Evolutionary conservation across 2,797 vertebrate genomes (phyloP), one percentile per base, ranked within the genome.

Genomic region (Streptopelia turtur): DNA sequence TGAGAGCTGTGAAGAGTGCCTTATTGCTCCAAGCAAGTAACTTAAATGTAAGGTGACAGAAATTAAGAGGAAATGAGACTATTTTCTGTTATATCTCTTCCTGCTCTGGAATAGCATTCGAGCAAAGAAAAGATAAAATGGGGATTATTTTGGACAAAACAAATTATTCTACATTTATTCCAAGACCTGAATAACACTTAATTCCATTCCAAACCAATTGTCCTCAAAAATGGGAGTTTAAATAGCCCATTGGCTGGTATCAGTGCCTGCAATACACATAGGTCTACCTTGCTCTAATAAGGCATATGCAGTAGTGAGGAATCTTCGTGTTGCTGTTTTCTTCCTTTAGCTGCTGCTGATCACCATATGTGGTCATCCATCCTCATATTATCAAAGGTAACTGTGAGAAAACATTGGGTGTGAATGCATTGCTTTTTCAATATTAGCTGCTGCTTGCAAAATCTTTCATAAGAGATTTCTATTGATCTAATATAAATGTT

Each of bases 21-120:
- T 89, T 90, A 45, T 87, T 92, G 78, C 95, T 95, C 11, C 64
- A 83, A 90, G 95, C 86, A 77, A 68, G 78, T 84, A 87, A 56
- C 87, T 88, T 90, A 76, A 94, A 80, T 92, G 64, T 96, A 70
- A 95, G 55, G 75, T 50, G 64, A 68, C 12, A 87, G 82, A 89
- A 96, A 63, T 24, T 91, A 77, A 65, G 41, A 91, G n/a, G 33
- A 87, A 87, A 80, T 87, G 63, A 64, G 39, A 55, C 56, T 64
- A n/a, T 92, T 74, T 89, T 90, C 52, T 95, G 10, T 87, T 90
- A 20, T 45, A 24, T 66, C 24, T 77, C 41, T 72, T 89, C 28
- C 31, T 83, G 31, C 37, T 87, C 75, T 72, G 53, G 21, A 92
- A 93, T 5, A 76, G 3, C 13, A 60, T 90, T 90, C 80, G 20